phyloP scores from a whole-genome alignment of 2,888 invertebrate species.

The Thecophora atra region DNA sequence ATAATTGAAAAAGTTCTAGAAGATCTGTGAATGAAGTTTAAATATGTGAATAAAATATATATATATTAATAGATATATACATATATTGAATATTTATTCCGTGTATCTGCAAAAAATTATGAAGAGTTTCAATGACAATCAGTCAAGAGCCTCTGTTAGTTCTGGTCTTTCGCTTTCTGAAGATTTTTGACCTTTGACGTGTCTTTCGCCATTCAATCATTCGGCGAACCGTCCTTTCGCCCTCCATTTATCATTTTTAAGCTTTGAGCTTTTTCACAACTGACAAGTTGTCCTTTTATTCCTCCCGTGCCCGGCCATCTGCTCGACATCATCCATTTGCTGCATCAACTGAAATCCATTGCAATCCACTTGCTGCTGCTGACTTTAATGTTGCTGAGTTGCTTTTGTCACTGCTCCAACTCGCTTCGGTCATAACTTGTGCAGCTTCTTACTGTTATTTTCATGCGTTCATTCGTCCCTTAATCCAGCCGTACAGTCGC shows the following conservation, averaged over 20 bases:
- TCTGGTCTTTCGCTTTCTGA: too few relatives aligned
- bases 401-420: too few relatives aligned
- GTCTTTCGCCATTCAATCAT: too few relatives aligned
- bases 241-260: conserved; percentile 7
- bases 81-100: too few relatives aligned
- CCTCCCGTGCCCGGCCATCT: neutral
- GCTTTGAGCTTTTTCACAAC: neutral
- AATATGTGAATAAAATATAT: too few relatives aligned
- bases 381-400: neutral
- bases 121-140: too few relatives aligned
- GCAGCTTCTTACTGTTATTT: conserved; percentile 9
- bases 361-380: neutral
- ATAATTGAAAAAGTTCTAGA: too few relatives aligned
- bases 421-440: conserved; percentile 7
- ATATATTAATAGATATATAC: too few relatives aligned
- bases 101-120: too few relatives aligned
- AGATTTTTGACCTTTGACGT: too few relatives aligned
- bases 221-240: neutral
- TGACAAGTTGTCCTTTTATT: neutral
- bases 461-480: neutral
- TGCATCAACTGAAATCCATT: neutral
- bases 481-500: neutral
- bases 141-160: too few relatives aligned
- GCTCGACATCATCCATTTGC: neutral
- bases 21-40: too few relatives aligned